A percentile compares a stretch with the other conserved stretches of the same genome.
These are phyloP conservation scores for Melanerpes formicivorus DNA, from an alignment of 2,113 vertebrate genomes.

Conservation along the genomic window DNA sequence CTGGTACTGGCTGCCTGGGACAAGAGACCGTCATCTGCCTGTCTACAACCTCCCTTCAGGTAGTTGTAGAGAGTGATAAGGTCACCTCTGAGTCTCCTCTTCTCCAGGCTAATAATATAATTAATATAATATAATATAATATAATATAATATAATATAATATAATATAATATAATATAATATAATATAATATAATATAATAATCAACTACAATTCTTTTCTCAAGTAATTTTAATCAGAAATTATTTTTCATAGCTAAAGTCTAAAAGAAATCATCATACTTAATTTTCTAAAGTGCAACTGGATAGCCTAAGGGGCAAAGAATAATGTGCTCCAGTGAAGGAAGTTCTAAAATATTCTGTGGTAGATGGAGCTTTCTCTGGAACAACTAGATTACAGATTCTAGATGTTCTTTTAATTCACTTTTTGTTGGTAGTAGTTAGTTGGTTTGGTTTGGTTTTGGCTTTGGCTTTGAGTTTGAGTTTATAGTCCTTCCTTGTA, in stretches of 20 bases:
- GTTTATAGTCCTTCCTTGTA: not conserved
- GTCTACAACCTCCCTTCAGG: too few relatives aligned
- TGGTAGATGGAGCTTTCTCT: not conserved
- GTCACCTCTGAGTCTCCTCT: too few relatives aligned
- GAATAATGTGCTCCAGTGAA: constrained; percentile 16
- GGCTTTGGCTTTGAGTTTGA: not conserved
- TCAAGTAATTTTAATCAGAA: constrained; percentile 21
- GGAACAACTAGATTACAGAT: not conserved
- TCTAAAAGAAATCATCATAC: constrained; percentile 6
- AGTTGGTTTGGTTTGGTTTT: too few relatives aligned
- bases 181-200: not conserved
- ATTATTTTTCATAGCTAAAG: constrained; percentile 30
- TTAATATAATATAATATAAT: too few relatives aligned
- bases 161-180: too few relatives aligned
- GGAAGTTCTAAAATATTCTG: not conserved
- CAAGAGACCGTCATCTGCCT: too few relatives aligned
- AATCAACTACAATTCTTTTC: constrained; percentile 17
- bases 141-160: too few relatives aligned
- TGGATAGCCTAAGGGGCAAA: not conserved
- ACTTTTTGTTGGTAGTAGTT: not conserved
- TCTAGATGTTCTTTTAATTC: not conserved
- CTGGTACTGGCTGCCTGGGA: too few relatives aligned
- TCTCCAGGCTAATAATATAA: too few relatives aligned
- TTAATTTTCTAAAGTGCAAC: constrained; percentile 28
- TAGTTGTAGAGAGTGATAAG: too few relatives aligned